phyloP scores from a whole-genome alignment of 2,113 vertebrate species.

The Macheiramphus alcinus region DNA sequence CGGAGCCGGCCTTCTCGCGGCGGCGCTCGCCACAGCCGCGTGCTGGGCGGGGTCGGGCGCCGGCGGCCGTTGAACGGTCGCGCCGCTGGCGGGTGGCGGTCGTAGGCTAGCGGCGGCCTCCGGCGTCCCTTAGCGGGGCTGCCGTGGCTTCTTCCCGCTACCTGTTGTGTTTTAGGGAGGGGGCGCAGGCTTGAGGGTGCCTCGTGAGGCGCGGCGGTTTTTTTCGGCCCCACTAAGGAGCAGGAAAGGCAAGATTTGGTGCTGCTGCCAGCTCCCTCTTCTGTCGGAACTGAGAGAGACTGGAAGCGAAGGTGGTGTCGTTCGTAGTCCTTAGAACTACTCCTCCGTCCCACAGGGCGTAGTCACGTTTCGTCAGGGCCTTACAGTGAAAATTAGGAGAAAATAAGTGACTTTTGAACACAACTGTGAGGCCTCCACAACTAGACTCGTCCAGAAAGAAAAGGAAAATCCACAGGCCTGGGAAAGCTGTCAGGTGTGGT shows the following conservation, averaged over 20 bases:
- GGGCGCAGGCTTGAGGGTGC: accelerated
- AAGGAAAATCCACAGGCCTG: accelerated
- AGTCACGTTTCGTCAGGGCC: accelerated
- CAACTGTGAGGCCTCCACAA: not conserved
- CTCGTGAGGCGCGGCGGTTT: accelerated
- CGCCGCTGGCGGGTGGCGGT: too few relatives aligned
- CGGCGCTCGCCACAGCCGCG: too few relatives aligned
- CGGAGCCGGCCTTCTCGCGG: not conserved
- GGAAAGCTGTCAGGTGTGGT: not conserved
- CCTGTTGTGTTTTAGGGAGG: accelerated
- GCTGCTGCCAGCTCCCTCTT: not conserved
- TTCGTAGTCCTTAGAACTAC: not conserved
- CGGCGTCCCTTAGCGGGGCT: too few relatives aligned
- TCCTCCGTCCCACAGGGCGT: accelerated
- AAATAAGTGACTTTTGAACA: not conserved
- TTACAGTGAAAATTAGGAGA: not conserved
- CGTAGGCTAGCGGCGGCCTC: accelerated
- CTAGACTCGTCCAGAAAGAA: too few relatives aligned
- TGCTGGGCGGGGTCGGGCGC: too few relatives aligned
- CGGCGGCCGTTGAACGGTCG: not conserved
- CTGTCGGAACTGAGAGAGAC: not conserved
- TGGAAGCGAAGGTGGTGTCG: not conserved
- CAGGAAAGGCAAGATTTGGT: not conserved
- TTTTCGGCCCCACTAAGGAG: not conserved
- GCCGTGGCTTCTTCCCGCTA: accelerated